phyloP scores from a whole-genome alignment of 2,797 vertebrate species.

The Sandelia bainsii region DNA sequence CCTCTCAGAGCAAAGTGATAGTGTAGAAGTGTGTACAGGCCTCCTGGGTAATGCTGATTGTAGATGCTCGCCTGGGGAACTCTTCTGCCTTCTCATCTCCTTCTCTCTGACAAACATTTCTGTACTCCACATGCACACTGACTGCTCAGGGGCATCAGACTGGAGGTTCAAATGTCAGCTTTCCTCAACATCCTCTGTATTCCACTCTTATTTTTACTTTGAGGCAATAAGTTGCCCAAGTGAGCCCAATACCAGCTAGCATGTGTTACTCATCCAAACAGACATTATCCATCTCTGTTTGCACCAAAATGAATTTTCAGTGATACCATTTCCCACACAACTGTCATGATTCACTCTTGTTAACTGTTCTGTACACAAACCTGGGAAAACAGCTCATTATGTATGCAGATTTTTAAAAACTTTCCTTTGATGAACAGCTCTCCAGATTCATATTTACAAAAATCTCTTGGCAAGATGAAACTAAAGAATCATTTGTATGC shows the following conservation, averaged over 20 bases:
- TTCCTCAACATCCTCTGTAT: conserved; percentile 61
- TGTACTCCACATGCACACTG: conserved; percentile 59
- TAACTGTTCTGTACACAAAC: conserved; percentile 27
- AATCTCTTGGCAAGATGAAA: neutral
- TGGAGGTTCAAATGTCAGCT: conserved; percentile 69
- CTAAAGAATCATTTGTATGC: conserved; percentile 17
- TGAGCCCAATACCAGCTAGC: conserved; percentile 49
- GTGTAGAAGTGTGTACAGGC: conserved; percentile 42
- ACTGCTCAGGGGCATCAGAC: conserved; percentile 62
- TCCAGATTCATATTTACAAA: conserved; percentile 21
- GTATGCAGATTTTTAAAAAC: conserved; percentile 7
- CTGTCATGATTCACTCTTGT: conserved; percentile 36
- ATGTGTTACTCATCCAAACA: conserved; percentile 69
- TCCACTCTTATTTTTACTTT: conserved; percentile 54
- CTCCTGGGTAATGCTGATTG: conserved; percentile 57
- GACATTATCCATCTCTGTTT: conserved; percentile 54
- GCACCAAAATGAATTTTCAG: conserved; percentile 41
- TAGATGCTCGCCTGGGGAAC: conserved; percentile 58
- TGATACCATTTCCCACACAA: conserved; percentile 43
- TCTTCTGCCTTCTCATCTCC: conserved; percentile 51
- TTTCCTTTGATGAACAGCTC: conserved; percentile 4
- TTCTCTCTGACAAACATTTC: conserved; percentile 56
- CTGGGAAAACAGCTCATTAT: conserved; percentile 9
- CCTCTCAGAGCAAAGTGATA: conserved; percentile 43
- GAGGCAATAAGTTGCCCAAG: conserved; percentile 58